Base-by-base conservation (phyloP, 2,797 vertebrate genomes). In the Eleutherodactylus coqui region DNA sequence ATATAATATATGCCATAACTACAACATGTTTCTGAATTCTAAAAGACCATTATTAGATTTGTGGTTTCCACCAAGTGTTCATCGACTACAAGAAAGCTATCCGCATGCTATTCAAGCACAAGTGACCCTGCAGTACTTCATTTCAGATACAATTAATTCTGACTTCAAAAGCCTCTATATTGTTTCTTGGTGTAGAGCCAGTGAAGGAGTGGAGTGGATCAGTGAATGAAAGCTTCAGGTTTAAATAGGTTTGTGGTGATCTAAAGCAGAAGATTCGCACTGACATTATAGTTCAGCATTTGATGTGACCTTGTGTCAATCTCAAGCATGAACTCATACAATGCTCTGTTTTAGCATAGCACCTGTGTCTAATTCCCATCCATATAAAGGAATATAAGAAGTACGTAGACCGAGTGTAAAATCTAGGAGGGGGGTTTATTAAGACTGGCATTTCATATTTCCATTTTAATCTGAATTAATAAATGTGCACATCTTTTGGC, bases 41-140 rank as follows among this genome's bases (percentile, higher is more conserved):
- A 60, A 47, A 79, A 72, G 79, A 60, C 75, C 75, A 73, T 79
- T 83, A 87, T 83, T 87, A 87, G 27, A 83, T 79, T 87, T 87
- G 75, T 72, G 81, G 75, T 79, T 87, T 79, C 32, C 72, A 73
- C 38, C 53, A 43, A 83, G 75, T 73, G 36, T 55, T 83, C 36
- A 83, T 60, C 27, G 29, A 24, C 60, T 69, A 55, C 24, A 41
- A 36, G 76, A 79, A 73, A 60, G 76, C 34, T 77, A 29, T 75
- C n/a, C 34, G 76, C 55, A 79, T 73, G 84, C 70, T 51, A 32
- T 62, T 19, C 45, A 13, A 53, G 45, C 75, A 79, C 60, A 78
- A 69, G 73, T 77, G 55, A 76, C 67, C 58, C 38, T 72, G 58
- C 43, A 45, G 60, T 83, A 41, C 36, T 79, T 45, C 64, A 78